phyloP scores from a whole-genome alignment of 2,797 vertebrate species.

The Rousettus madagascariensis region DNA sequence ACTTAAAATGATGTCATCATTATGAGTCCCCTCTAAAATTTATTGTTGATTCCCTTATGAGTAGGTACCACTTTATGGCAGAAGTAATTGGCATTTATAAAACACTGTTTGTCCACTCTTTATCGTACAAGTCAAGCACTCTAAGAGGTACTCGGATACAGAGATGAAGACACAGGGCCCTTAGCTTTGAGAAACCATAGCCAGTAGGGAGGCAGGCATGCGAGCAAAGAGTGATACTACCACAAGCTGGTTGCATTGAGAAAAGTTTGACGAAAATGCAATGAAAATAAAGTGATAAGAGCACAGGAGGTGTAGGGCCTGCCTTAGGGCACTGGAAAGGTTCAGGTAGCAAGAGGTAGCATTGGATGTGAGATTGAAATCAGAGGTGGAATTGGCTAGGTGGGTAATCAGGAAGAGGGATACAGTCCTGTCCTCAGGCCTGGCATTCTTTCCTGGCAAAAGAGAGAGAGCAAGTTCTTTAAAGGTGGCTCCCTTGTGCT shows the following conservation, averaged over 20 bases:
- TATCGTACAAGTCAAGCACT: not conserved
- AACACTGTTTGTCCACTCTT: not conserved
- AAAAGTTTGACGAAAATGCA: not conserved
- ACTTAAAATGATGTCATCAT: not conserved
- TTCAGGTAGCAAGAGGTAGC: not conserved
- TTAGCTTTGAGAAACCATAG: not conserved
- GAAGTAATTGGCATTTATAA: not conserved
- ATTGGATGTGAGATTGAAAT: not conserved
- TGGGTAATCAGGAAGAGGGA: not conserved
- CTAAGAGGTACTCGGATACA: not conserved
- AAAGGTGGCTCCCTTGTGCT: not conserved
- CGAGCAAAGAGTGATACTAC: not conserved
- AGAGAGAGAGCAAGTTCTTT: not conserved
- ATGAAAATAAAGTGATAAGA: not conserved
- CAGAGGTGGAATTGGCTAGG: not conserved
- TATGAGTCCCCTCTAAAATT: not conserved
- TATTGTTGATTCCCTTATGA: not conserved
- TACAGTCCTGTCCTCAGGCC: not conserved
- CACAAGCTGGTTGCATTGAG: not conserved
- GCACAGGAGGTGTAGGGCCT: not conserved
- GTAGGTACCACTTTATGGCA: not conserved
- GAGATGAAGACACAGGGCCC: not conserved
- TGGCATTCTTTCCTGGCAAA: not conserved
- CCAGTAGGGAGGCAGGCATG: not conserved
- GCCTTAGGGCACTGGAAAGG: not conserved